phyloP scores from a whole-genome alignment of 2,113 vertebrate species.

The Manacus vitellinus region DNA sequence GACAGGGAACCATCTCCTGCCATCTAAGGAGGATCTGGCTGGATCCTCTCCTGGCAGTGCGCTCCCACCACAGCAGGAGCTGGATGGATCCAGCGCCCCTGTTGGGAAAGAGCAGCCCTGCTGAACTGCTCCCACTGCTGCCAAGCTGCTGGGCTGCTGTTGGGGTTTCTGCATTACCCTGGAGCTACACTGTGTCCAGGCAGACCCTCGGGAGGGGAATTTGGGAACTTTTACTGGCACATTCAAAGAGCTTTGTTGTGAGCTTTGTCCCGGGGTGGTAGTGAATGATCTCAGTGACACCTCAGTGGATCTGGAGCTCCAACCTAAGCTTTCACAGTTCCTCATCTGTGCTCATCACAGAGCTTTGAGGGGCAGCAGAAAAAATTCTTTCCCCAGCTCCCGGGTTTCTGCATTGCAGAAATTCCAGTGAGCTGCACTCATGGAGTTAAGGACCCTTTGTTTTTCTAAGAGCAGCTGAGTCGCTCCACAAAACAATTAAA shows the following conservation, averaged over 20 bases:
- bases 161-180: background rate
- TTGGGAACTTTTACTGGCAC: background rate
- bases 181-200: background rate
- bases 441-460: background rate
- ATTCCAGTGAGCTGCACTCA: background rate
- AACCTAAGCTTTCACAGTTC: background rate
- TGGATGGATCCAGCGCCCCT: background rate
- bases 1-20: background rate
- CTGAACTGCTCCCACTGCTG: background rate
- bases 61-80: background rate
- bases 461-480: background rate
- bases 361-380: background rate
- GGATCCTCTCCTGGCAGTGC: background rate
- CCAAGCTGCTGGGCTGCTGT: background rate
- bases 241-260: background rate
- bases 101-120: background rate
- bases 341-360: background rate
- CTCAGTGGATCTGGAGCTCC: background rate
- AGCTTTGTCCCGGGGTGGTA: background rate
- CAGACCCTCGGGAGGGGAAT: background rate
- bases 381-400: background rate
- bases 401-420: background rate
- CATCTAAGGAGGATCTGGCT: conserved; percentile 8
- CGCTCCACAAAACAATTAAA: background rate
- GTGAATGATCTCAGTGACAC: background rate